A percentile compares a stretch with the other conserved stretches of the same genome.
Conservation (phyloP, 2,888 invertebrate species). For the Terebella lapidaria region DNA sequence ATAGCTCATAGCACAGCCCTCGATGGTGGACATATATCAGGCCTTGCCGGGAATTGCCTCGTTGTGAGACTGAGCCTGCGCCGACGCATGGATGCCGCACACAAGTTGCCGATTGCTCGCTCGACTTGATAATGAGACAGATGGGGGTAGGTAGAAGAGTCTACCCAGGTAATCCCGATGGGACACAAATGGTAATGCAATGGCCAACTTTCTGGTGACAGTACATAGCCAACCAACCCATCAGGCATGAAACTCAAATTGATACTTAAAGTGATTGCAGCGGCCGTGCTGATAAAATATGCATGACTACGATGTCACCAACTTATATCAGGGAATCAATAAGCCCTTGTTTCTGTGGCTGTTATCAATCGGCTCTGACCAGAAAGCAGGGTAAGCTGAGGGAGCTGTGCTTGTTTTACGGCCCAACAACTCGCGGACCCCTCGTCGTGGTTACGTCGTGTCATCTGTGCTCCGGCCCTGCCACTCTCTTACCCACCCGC, state of each 20-base stretch:
- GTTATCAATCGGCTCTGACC: neutral
- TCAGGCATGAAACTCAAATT: neutral
- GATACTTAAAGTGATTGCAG: neutral
- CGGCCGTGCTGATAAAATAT: neutral
- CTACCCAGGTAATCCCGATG: neutral
- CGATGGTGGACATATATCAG: no score
- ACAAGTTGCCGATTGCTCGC: neutral
- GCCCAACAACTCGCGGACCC: no score
- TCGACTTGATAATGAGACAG: neutral
- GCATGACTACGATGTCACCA: neutral
- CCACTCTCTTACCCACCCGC: neutral
- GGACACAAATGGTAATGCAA: neutral
- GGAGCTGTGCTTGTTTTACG: no score
- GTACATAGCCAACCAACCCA: neutral
- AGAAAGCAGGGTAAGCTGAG: no score
- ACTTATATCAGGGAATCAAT: neutral
- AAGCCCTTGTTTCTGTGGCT: neutral
- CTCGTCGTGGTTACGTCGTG: no score
- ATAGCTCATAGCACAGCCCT: no score
- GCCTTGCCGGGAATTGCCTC: no score
- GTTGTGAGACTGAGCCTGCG: no score
- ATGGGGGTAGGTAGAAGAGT: neutral
- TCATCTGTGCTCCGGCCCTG: neutral
- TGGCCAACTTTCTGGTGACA: neutral
- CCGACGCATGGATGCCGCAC: no score